Base-by-base conservation (phyloP, 2,113 vertebrate species). In the Bungarus multicinctus region DNA sequence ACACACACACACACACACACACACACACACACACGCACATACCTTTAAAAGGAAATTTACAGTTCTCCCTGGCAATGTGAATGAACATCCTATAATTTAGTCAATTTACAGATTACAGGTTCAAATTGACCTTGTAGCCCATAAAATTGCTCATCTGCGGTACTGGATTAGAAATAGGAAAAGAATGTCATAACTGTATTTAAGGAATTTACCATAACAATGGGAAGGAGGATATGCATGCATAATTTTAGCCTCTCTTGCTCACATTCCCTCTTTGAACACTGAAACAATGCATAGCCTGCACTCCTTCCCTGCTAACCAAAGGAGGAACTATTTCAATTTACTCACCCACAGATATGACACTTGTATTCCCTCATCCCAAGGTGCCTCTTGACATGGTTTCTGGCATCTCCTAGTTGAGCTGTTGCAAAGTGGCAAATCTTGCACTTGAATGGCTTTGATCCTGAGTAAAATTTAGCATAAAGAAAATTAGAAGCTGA, bases 301-400 rank as follows among this genome's bases (percentile, higher is more conserved):
- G 93, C 91, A 94, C 96, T 92, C 16, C 94, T 92, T 94, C 94
- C 90, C 91, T 95, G 96, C 91, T 96, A 97, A 94, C 96, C 94
- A 87, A 87, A 74, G 96, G 89, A 96, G 96, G 93, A 94, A 95
- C 25, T 96, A 94, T 93, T 94, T 96, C 96, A 91, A 94, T 96
- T 95, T 97, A 99, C 99, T 99, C 98, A 99, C 99, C 99, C 99
- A 97, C 99, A 99, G 97, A 99, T 98, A 96, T 99, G 98, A 94
- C 99, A 99, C 97, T 99, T 99, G 98, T 99, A 99, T 97, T 99
- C 99, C 94, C 99, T 98, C 99, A 99, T 99, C 96, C 99, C 99
- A 94, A 99, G 99, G 97, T 99, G 99, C 97, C 99, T 98, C 97
- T 99, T 99, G 96, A 99, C 99, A 81, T 99, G 99, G 98, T 99